These are phyloP conservation scores for Holocentrus rufus DNA, from an alignment of 2,797 vertebrate genomes.

Conservation along the genomic window DNA sequence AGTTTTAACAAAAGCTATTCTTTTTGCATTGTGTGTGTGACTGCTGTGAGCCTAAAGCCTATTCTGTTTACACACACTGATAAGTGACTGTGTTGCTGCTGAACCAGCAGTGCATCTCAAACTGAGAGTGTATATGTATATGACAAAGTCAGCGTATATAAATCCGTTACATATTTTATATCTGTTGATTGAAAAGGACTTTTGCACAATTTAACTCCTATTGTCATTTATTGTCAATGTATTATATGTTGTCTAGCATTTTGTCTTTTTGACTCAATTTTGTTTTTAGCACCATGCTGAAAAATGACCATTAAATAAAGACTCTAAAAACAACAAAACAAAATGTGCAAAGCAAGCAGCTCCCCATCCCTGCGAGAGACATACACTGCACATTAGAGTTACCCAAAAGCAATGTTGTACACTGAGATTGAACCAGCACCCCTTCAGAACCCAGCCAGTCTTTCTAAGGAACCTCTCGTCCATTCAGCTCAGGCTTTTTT, in stretches of 20 bases:
- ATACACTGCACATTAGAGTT: too few relatives aligned
- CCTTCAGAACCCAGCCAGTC: slow-evolving; percentile 25
- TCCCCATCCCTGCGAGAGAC: slow-evolving; percentile 25
- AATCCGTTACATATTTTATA: neutral
- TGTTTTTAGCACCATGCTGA: neutral
- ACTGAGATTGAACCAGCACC: slow-evolving; percentile 14
- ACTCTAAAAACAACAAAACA: neutral
- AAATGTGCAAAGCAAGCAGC: slow-evolving; percentile 8
- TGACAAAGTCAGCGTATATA: slow-evolving; percentile 4
- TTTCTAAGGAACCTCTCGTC: slow-evolving; percentile 37
- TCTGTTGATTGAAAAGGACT: slow-evolving; percentile 4
- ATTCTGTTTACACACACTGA: slow-evolving; percentile 17
- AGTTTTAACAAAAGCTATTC: neutral
- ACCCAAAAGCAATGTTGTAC: neutral
- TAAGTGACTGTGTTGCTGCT: slow-evolving; percentile 21
- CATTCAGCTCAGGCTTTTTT: slow-evolving; percentile 37
- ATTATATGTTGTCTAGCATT: neutral
- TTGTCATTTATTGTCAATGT: slow-evolving; percentile 1
- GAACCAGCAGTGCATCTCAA: slow-evolving; percentile 22
- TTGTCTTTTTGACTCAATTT: slow-evolving; percentile 12
- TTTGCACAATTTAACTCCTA: neutral
- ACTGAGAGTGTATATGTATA: slow-evolving; percentile 28
- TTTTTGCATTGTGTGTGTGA: neutral
- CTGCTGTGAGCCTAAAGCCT: neutral
- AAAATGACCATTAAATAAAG: neutral